Base-by-base conservation (phyloP, 1,140 invertebrate species). In the Monochamus saltuarius region DNA sequence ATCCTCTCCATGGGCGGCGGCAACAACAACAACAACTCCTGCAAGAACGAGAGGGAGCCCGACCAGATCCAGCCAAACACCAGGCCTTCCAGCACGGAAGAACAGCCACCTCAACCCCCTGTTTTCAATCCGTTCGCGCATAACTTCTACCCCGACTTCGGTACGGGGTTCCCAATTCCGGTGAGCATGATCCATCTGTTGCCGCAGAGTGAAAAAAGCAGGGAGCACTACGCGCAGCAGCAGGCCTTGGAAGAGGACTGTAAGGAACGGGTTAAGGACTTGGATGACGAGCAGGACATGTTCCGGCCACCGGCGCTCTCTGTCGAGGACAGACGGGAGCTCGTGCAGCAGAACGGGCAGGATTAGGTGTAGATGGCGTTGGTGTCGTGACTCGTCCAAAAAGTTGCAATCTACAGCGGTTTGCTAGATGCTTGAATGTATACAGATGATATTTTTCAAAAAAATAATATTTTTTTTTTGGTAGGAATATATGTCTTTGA, bases 171-270 rank as follows among this genome's bases (percentile, higher is more conserved):
- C 69, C 90, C 90, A 0, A 86, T 93, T 66, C 89, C 89, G 11
- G 83, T 92, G 2, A 90, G 87, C 69, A 92, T 92, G 89, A 82
- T 91, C 35, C 90, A 92, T 70, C 77, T 91, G 36, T 72, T 92
- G 63, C 89, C 89, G 8, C 89, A 88, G 1, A 85, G 82, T 58
- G 89, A 91, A 63, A 88, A 89, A 65, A 85, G 85, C 57, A 69
- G 83, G 62, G 85, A 81, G 73, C 77, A 82, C 64, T 83, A 81
- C 66, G 75, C 64, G 19, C 81, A 59, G 74, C 83, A 65, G 75
- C 77, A 62, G 63, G 77, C 54, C 49, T 80, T 82, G 68, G 85
- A 87, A 62, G 84, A 86, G 61, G 84, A 86, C 67, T 84, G 83
- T 71, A 86, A 86, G 45, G 55, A 61, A 17, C 71, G 83, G 17